Conservation (phyloP, 2,113 vertebrate species). For the Petroica traversi region DNA sequence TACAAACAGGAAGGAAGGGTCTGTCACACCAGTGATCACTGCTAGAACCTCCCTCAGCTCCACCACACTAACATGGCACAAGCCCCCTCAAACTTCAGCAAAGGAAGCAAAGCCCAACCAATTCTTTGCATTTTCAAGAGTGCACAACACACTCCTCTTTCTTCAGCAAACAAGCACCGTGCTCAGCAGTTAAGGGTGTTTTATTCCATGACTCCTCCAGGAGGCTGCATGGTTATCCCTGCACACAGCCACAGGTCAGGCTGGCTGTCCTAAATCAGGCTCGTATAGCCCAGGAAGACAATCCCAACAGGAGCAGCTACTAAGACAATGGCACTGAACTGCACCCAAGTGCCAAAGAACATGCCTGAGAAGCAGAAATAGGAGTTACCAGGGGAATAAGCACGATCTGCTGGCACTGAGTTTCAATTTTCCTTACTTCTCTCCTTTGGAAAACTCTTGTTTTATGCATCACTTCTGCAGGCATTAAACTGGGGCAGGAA, state of each 20-base stretch:
- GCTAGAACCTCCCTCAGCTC: neutral
- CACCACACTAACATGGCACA: rapidly evolving
- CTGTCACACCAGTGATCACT: neutral
- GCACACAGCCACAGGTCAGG: neutral
- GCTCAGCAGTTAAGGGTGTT: neutral
- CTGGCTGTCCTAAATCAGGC: neutral
- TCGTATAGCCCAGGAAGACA: neutral
- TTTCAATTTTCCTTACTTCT: neutral
- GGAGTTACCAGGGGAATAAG: neutral
- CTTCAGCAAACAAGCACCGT: neutral
- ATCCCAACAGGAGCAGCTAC: neutral
- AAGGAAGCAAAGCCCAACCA: neutral
- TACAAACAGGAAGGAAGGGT: neutral
- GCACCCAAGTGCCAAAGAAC: neutral
- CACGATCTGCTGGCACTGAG: rapidly evolving
- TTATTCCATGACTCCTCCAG: neutral
- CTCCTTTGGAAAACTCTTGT: neutral
- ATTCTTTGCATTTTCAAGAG: neutral
- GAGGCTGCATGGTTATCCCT: neutral
- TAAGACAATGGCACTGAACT: neutral
- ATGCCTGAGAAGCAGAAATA: neutral
- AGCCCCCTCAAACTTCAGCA: neutral
- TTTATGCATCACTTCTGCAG: neutral
- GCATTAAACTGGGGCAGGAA: neutral
- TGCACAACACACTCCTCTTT: neutral